Conservation (phyloP, 2,888 invertebrate genomes). For the Allacma fusca region DNA sequence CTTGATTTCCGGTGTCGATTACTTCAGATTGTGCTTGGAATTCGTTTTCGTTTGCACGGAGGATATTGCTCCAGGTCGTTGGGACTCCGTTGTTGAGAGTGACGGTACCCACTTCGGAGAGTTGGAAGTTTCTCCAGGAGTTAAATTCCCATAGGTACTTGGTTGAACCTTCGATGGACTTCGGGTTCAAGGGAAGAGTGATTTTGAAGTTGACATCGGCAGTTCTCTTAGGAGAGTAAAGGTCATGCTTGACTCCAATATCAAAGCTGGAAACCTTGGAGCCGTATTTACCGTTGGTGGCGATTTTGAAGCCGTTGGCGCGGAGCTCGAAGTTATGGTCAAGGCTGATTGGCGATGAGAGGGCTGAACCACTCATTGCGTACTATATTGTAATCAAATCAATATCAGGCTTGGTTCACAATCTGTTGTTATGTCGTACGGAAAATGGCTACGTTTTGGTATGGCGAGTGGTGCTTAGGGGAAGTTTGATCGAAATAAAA, state of each 20-base stretch:
- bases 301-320: conserved; percentile 45
- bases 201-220: conserved; percentile 53
- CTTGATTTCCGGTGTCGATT: conserved; percentile 44
- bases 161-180: conserved; percentile 45
- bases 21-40: conserved; percentile 50
- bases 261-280: conserved; percentile 46
- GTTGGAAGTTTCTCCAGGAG: conserved; percentile 54
- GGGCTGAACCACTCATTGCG: conserved; percentile 50
- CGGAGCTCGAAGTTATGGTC: conserved; percentile 52
- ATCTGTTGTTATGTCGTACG: too few species aligned
- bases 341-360: conserved; percentile 48
- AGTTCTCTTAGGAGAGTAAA: conserved; percentile 54
- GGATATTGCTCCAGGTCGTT: conserved; percentile 45
- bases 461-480: too few species aligned
- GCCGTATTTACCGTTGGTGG: conserved; percentile 45
- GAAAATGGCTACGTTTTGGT: too few species aligned
- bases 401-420: too few species aligned
- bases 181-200: conserved; percentile 49
- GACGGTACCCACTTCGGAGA: conserved; percentile 48
- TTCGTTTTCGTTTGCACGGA: conserved; percentile 55
- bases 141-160: conserved; percentile 49
- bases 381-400: conserved; percentile 39
- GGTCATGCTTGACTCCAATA: conserved; percentile 52
- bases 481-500: too few species aligned
- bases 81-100: conserved; percentile 50